A percentile compares a stretch with the other conserved stretches of the same genome.
These are phyloP conservation scores for Asteroscopus sphinx DNA, from an alignment of 2,888 invertebrate species.

Conservation along the genomic window DNA sequence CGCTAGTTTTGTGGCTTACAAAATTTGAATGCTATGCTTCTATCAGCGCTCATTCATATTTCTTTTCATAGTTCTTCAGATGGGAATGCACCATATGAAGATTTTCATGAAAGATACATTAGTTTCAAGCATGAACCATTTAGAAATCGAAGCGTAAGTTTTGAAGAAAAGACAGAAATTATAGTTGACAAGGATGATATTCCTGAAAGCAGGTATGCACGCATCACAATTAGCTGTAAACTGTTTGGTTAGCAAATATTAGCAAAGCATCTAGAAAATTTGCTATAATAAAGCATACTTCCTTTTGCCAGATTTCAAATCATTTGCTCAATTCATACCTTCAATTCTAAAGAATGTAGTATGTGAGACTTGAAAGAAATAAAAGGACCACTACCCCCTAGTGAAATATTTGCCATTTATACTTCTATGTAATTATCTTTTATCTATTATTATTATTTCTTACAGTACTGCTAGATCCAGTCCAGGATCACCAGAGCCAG, in stretches of 20 bases:
- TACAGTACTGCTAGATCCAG: constrained; percentile 91
- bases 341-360: no score
- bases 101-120: constrained; percentile 95
- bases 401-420: no score
- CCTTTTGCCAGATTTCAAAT: constrained; percentile 22
- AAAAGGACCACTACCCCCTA: no score
- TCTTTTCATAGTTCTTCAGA: constrained; percentile 90
- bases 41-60: constrained; percentile 80
- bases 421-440: not conserved
- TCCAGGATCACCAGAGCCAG: constrained; percentile 90
- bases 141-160: constrained; percentile 93
- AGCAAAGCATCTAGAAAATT: constrained; percentile 46
- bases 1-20: constrained; percentile 56
- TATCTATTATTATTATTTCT: constrained; percentile 39
- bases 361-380: no score
- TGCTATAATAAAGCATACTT: constrained; percentile 33
- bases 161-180: constrained; percentile 90
- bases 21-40: constrained; percentile 69
- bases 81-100: constrained; percentile 91
- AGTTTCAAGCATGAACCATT: constrained; percentile 93
- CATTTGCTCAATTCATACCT: constrained; percentile 18
- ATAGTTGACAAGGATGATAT: constrained; percentile 76
- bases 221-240: constrained; percentile 54
- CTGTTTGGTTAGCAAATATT: constrained; percentile 46
- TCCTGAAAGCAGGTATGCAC: constrained; percentile 80